Percentiles rank a stretch among this genome's conserved stretches.
These are phyloP conservation scores for Paedocypris sp. DNA, from an alignment of 2,113 vertebrate species.

Conservation along the genomic window DNA sequence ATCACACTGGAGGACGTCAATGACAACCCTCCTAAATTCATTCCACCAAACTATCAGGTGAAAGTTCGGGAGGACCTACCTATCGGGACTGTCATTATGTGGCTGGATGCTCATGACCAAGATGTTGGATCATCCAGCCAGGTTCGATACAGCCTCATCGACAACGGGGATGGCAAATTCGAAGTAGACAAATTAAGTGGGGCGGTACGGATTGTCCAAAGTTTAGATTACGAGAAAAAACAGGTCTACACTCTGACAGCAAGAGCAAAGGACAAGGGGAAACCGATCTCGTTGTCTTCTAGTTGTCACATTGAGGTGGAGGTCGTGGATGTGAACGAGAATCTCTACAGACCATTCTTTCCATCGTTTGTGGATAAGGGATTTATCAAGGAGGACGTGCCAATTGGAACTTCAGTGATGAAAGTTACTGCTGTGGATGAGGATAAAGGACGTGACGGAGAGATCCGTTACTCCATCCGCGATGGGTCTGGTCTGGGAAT, in stretches of 20 bases:
- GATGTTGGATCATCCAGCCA: slow-evolving; percentile 85
- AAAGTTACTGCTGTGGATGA: slow-evolving; percentile 81
- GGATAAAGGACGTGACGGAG: slow-evolving; percentile 78
- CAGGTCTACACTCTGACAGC: slow-evolving; percentile 86
- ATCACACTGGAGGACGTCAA: slow-evolving; percentile 86
- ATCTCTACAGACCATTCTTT: slow-evolving; percentile 77
- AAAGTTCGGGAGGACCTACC: slow-evolving; percentile 92
- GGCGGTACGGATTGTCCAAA: slow-evolving; percentile 76
- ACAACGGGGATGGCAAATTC: slow-evolving; percentile 78
- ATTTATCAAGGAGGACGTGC: slow-evolving; percentile 79
- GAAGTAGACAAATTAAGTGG: slow-evolving; percentile 93
- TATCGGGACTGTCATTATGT: slow-evolving; percentile 79
- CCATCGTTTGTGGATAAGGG: slow-evolving; percentile 81
- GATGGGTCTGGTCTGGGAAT: slow-evolving; percentile 89
- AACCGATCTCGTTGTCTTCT: slow-evolving; percentile 79
- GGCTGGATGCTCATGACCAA: slow-evolving; percentile 87
- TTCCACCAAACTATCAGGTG: slow-evolving; percentile 81
- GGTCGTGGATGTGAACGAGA: slow-evolving; percentile 91
- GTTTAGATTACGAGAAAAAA: slow-evolving; percentile 83
- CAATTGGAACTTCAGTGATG: slow-evolving; percentile 77
- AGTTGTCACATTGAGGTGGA: slow-evolving; percentile 85
- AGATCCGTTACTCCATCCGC: slow-evolving; percentile 84
- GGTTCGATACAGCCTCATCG: slow-evolving; percentile 82
- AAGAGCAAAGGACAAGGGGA: slow-evolving; percentile 89
- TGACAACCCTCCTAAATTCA: slow-evolving; percentile 85